Evolutionary conservation across 2,797 vertebrate genomes (phyloP).

Genomic region (Tokudaia muenninki): DNA sequence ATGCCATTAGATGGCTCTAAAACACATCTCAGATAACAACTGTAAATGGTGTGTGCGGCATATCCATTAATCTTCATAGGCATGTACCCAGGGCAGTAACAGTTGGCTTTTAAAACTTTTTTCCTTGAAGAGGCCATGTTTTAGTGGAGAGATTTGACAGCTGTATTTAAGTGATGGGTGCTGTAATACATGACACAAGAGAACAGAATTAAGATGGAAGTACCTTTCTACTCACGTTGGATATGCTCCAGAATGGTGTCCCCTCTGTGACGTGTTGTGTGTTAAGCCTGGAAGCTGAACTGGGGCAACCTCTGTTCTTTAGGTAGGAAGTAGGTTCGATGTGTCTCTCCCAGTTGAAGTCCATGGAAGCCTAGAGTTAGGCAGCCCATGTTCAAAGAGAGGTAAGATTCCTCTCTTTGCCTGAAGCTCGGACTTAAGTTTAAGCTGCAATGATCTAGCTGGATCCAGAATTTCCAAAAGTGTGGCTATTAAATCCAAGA

Average conservation of each 20-base stretch:
- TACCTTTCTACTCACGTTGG: background rate
- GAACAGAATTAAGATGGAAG: background rate
- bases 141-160: background rate
- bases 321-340: background rate
- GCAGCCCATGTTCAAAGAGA: background rate
- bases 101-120: background rate
- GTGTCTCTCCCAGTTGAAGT: background rate
- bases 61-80: background rate
- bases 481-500: background rate
- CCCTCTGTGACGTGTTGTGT: background rate
- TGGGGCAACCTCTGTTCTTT: background rate
- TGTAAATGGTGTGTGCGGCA: background rate
- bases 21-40: background rate
- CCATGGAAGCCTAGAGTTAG: background rate
- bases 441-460: background rate
- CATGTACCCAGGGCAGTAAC: background rate
- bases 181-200: background rate
- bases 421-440: background rate
- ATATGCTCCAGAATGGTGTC: background rate
- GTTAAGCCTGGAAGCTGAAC: background rate
- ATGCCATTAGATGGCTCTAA: background rate
- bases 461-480: conserved; percentile 40
- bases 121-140: conserved; percentile 25
- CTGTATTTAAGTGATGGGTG: conserved; percentile 3
- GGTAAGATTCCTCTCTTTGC: background rate